Evolutionary conservation across 2,113 vertebrate genomes (phyloP), one percentile per base, ranked within the genome.

Genomic region (Eleginops maclovinus): DNA sequence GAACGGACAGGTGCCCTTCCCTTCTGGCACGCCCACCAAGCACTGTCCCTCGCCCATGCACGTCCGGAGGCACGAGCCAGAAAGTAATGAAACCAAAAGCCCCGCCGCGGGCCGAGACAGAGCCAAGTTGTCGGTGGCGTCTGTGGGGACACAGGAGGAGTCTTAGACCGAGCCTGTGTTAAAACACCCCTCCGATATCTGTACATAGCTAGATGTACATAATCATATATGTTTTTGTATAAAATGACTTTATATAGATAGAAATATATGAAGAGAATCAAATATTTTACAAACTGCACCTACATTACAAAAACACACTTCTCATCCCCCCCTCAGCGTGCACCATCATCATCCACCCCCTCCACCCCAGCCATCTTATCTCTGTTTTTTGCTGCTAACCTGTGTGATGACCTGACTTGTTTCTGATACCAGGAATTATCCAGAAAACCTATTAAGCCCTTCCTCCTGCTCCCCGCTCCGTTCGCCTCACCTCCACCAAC

Each of bases 381-480:
- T 77, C 76, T 88, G 77, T 68, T 85, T 84, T 82, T 81, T 90
- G 95, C 89, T 91, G 82, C 87, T 94, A 75, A 93, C 87, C 68
- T 92, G 72, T 94, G 75, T 94, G 94, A 96, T 93, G 85, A 93
- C 95, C 89, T 95, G 93, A 94, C 96, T 97, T 97, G 94, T 99
- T 96, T 98, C 95, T 96, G 94, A 96, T 95, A 95, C 96, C 96
- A 99, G 97, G 97, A 96, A 96, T 97, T 95, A 96, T 97, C 96
- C 97, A 97, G 97, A 97, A 98, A 97, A 97, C 95, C 91, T 99
- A 97, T 97, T 98, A 95, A 96, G 92, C 92, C 93, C 84, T 66
- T 81, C 73, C 81, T 87, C 83, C 85, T 81, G 93, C 93, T 93
- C 93, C 94, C 94, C 86, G 90, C 91, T 81, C 93, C 92, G 80